phyloP scores from a whole-genome alignment of 2,797 vertebrate genomes.

The Xenops minutus region DNA sequence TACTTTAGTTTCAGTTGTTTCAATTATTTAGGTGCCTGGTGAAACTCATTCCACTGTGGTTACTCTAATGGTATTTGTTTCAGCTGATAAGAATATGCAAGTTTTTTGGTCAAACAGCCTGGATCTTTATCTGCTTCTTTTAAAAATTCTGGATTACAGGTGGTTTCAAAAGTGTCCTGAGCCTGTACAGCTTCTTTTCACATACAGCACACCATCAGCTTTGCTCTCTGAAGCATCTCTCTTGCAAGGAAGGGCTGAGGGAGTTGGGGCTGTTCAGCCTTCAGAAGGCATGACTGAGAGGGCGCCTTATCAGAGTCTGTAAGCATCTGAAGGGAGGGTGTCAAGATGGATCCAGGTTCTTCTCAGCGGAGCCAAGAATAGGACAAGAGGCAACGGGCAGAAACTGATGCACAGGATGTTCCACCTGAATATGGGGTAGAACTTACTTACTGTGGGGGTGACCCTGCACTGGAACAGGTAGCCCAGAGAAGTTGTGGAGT shows the following conservation, averaged over 20 bases:
- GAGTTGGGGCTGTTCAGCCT: not conserved
- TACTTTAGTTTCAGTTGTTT: not conserved
- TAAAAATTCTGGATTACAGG: not conserved
- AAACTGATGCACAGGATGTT: not conserved
- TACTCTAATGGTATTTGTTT: not conserved
- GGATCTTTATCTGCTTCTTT: not conserved
- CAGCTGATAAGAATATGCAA: not conserved
- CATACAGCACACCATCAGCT: fast-evolving
- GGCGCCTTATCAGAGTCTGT: not conserved
- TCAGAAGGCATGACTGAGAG: fast-evolving
- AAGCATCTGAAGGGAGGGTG: not conserved
- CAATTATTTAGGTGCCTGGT: not conserved
- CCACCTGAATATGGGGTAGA: not conserved
- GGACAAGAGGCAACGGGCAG: not conserved
- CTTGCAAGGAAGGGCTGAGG: not conserved
- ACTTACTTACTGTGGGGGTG: not conserved
- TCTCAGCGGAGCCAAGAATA: not conserved
- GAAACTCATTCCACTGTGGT: not conserved
- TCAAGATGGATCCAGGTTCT: not conserved
- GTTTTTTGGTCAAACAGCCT: not conserved
- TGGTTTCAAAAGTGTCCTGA: not conserved
- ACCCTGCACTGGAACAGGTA: fast-evolving
- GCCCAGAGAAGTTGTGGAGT: not conserved
- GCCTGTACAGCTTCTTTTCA: not conserved
- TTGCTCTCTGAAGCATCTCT: not conserved